A percentile compares a stretch with the other conserved stretches of the same genome.
These are phyloP conservation scores for Trachelus iudaicus DNA, from an alignment of 2,888 invertebrate genomes.

Conservation along the genomic window DNA sequence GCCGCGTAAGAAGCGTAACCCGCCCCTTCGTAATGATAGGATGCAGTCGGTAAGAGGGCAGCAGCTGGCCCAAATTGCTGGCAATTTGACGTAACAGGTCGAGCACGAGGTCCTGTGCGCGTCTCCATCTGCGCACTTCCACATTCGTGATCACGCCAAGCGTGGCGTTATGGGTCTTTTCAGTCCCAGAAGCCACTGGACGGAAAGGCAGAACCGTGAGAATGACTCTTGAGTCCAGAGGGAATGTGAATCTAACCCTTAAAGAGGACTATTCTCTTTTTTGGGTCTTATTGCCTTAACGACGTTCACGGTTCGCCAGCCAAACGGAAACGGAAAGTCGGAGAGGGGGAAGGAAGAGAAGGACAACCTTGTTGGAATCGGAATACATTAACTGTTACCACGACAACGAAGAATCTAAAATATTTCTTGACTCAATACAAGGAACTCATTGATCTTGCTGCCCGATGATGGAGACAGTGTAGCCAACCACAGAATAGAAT, in stretches of 20 bases:
- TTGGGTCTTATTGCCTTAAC: neutral
- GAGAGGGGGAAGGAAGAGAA: neutral
- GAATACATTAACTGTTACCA: neutral
- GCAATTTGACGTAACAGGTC: constrained; percentile 18
- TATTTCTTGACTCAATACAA: neutral
- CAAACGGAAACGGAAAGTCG: neutral
- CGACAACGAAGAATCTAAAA: neutral
- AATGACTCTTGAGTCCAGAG: neutral
- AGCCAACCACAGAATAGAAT: constrained; percentile 29
- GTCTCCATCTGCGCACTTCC: neutral
- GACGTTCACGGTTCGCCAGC: neutral
- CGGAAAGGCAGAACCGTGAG: neutral
- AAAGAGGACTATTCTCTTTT: neutral
- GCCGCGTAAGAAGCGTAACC: neutral
- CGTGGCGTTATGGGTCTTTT: neutral
- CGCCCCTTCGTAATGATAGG: neutral
- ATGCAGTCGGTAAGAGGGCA: constrained; percentile 9
- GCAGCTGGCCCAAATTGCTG: constrained; percentile 17
- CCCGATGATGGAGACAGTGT: neutral
- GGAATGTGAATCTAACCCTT: neutral
- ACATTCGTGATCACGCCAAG: neutral
- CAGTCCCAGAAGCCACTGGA: neutral
- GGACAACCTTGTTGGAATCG: neutral
- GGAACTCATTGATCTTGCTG: neutral
- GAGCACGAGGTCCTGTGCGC: neutral